Conservation (phyloP, 1,140 invertebrate genomes). For the Drosophila sechellia region DNA sequence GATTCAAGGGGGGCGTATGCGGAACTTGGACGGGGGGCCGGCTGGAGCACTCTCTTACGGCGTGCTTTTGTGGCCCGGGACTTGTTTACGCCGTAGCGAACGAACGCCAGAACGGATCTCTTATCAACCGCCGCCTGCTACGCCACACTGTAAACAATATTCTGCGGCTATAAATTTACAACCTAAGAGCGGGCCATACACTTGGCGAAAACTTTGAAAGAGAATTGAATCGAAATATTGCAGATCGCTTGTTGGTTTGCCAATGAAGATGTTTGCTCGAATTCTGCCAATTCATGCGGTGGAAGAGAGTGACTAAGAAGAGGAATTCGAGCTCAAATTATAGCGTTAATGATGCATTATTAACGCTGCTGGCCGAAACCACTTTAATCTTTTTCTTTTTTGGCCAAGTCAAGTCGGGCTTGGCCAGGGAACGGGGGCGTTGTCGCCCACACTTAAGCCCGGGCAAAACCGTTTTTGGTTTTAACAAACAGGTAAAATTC, state of each 20-base stretch:
- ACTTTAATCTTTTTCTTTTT: slow-evolving; percentile 67
- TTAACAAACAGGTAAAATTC: slow-evolving; percentile 23
- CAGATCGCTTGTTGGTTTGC: slow-evolving; percentile 10
- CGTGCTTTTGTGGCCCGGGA: slow-evolving; percentile 20
- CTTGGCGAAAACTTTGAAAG: slow-evolving; percentile 34
- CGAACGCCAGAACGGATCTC: slow-evolving; percentile 22
- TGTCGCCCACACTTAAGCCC: slow-evolving; percentile 54
- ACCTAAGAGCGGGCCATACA: slow-evolving; percentile 49
- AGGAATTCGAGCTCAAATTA: slow-evolving; percentile 70
- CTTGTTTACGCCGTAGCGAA: slow-evolving; percentile 40
- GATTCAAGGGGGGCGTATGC: slow-evolving; percentile 3
- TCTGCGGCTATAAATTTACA: slow-evolving; percentile 21
- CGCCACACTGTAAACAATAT: slow-evolving; percentile 42
- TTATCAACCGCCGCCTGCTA: slow-evolving; percentile 18
- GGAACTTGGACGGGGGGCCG: background rate
- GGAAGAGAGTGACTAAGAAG: slow-evolving; percentile 17
- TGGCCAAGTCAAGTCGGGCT: slow-evolving; percentile 54
- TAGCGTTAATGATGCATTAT: slow-evolving; percentile 85
- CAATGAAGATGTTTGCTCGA: slow-evolving; percentile 33
- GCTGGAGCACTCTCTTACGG: slow-evolving; percentile 47
- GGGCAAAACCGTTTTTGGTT: slow-evolving; percentile 17
- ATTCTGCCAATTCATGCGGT: slow-evolving; percentile 72
- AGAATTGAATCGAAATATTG: slow-evolving; percentile 26
- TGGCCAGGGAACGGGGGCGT: slow-evolving; percentile 44
- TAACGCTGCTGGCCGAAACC: slow-evolving; percentile 78